phyloP scores from a whole-genome alignment of 2,797 vertebrate species.

The Phataginus tricuspis region DNA sequence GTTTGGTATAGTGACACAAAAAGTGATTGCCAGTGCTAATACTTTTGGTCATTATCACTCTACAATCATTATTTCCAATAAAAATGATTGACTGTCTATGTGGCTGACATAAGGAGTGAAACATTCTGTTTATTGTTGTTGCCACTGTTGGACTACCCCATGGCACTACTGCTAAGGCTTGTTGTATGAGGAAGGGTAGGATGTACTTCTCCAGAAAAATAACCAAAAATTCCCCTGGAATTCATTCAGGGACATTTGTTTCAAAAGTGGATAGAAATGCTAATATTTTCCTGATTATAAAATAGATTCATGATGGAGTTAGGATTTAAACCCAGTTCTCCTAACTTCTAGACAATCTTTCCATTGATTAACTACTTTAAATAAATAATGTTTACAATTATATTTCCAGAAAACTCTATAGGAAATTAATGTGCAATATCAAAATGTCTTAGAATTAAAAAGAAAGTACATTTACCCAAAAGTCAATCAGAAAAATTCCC shows the following conservation, averaged over 20 bases:
- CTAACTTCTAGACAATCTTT: neutral
- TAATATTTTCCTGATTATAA: neutral
- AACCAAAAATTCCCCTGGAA: conserved; percentile 10
- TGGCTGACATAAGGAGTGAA: conserved; percentile 55
- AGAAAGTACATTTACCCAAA: neutral
- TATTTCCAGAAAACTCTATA: neutral
- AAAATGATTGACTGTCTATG: conserved; percentile 72
- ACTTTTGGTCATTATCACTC: conserved; percentile 46
- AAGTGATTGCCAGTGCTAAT: conserved; percentile 41
- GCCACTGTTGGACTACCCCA: conserved; percentile 46
- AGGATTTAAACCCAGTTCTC: neutral
- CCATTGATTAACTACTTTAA: conserved; percentile 3
- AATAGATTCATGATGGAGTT: neutral
- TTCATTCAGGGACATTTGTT: conserved; percentile 17
- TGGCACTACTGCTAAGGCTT: conserved; percentile 10
- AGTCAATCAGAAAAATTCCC: neutral
- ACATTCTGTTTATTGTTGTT: conserved; percentile 5
- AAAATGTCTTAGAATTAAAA: conserved; percentile 34
- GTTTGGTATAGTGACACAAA: conserved; percentile 26
- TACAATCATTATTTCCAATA: conserved; percentile 78
- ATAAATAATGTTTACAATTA: neutral
- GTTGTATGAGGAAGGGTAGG: conserved; percentile 17
- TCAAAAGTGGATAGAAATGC: neutral
- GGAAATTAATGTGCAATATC: neutral
- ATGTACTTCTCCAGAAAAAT: conserved; percentile 44